These are phyloP conservation scores for Ptychobarbus kaznakovi DNA, from an alignment of 2,797 vertebrate genomes.

Conservation along the genomic window DNA sequence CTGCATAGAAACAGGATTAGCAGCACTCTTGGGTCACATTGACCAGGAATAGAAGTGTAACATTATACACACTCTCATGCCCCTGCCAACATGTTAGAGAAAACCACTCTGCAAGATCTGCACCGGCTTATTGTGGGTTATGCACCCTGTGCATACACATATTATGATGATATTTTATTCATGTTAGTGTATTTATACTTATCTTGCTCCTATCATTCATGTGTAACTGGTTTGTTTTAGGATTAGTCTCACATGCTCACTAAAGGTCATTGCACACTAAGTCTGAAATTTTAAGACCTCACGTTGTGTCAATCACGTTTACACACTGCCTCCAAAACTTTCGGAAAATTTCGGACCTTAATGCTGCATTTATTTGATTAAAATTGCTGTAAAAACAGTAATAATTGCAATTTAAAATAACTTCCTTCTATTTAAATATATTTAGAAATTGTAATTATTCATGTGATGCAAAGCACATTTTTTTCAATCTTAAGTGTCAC, in stretches of 20 bases:
- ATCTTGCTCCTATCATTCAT: not conserved
- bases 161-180: not conserved
- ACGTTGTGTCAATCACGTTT: not conserved
- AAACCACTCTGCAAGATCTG: conserved; percentile 44
- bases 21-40: conserved; percentile 68
- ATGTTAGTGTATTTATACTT: not conserved
- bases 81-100: conserved; percentile 60
- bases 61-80: conserved; percentile 70
- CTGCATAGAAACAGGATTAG: conserved; percentile 55
- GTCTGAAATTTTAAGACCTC: too few relatives aligned
- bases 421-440: not conserved
- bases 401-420: not conserved
- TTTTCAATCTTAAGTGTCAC: too few relatives aligned
- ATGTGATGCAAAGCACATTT: not conserved
- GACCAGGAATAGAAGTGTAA: conserved; percentile 81
- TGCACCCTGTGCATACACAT: not conserved
- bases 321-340: not conserved
- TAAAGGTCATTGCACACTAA: too few relatives aligned
- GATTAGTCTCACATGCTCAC: too few relatives aligned
- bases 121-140: conserved; percentile 9
- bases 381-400: not conserved
- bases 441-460: not conserved
- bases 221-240: not conserved
- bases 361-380: not conserved
- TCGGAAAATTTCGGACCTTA: not conserved